Percentiles rank a stretch among this genome's conserved stretches.
Evolutionary conservation across 2,113 vertebrate genomes (phyloP).

Genomic region (Gymnocephalus cernua): DNA sequence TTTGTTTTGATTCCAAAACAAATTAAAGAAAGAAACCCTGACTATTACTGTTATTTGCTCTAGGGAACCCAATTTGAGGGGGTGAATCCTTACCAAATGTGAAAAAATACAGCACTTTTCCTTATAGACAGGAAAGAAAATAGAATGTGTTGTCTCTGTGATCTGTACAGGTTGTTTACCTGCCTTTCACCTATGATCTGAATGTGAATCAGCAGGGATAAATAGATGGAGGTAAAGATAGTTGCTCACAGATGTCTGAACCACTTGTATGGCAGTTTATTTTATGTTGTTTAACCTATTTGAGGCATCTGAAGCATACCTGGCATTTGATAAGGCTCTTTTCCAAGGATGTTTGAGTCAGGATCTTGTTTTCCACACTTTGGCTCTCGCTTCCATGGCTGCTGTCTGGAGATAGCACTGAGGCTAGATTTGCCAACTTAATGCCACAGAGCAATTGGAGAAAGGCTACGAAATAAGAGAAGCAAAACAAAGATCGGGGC

Average conservation of each 20-base stretch:
- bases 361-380: conserved; percentile 49
- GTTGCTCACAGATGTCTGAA: conserved; percentile 46
- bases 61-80: conserved; percentile 38
- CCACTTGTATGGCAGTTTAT: conserved; percentile 8
- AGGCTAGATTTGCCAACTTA: conserved; percentile 46
- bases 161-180: conserved; percentile 10
- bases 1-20: conserved; percentile 77
- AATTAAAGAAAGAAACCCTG: conserved; percentile 35
- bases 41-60: conserved; percentile 58
- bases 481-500: conserved; percentile 37
- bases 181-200: conserved; percentile 10
- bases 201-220: conserved; percentile 2
- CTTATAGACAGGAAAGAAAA: conserved; percentile 17
- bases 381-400: conserved; percentile 56
- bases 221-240: conserved; percentile 24
- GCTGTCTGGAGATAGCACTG: conserved; percentile 73
- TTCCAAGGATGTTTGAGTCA: conserved; percentile 58
- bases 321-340: conserved; percentile 62
- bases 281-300: conserved; percentile 35
- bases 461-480: conserved; percentile 32
- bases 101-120: conserved; percentile 38
- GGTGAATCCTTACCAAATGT: conserved; percentile 25
- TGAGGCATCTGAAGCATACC: conserved; percentile 37
- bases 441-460: conserved; percentile 45
- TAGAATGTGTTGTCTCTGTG: not conserved